phyloP scores from a whole-genome alignment of 2,797 vertebrate species.

The Loriculus beryllinus region DNA sequence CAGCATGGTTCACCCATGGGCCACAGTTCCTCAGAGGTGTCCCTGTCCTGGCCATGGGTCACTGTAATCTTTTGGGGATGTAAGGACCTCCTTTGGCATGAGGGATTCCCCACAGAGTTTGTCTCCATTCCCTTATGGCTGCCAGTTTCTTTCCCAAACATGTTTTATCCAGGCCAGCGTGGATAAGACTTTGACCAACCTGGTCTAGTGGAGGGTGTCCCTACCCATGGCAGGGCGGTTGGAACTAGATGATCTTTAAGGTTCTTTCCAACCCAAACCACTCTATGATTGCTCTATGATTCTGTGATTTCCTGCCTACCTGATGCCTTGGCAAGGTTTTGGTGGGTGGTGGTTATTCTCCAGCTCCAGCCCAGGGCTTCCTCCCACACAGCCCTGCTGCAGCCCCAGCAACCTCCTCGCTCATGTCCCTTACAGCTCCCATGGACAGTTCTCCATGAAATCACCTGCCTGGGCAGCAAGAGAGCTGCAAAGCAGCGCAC shows the following conservation, averaged over 20 bases:
- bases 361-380: neutral
- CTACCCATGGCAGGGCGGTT: neutral
- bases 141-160: neutral
- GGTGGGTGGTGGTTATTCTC: neutral
- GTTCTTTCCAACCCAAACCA: neutral
- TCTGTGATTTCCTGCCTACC: neutral
- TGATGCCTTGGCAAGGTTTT: neutral
- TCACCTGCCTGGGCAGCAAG: neutral
- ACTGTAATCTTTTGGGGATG: neutral
- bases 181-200: neutral
- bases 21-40: neutral
- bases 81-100: neutral
- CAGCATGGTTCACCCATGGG: fast-evolving
- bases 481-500: neutral
- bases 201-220: neutral
- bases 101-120: neutral
- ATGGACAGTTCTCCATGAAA: neutral
- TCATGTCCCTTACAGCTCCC: neutral
- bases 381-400: neutral
- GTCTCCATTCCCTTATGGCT: neutral
- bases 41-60: neutral
- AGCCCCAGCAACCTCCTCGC: neutral
- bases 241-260: neutral
- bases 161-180: fast-evolving
- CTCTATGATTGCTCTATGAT: neutral